Evolutionary conservation across 2,797 vertebrate species (phyloP).

Genomic region (Onychomys leucogaster): DNA sequence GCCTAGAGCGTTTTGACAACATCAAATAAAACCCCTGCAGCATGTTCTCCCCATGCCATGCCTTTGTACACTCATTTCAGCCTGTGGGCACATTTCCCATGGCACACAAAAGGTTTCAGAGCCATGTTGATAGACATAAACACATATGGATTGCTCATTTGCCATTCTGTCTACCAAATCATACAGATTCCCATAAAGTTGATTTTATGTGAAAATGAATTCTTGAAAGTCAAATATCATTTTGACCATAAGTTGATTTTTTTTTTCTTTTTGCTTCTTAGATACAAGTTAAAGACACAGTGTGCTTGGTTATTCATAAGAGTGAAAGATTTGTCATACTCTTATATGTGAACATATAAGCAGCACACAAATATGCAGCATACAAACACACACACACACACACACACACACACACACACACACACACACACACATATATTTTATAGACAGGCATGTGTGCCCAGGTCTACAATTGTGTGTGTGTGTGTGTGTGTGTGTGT

Average conservation of each 20-base stretch:
- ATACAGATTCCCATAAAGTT: constrained; percentile 50
- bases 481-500: neutral
- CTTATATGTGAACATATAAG: neutral
- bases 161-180: constrained; percentile 22
- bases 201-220: constrained; percentile 63
- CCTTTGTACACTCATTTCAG: constrained; percentile 84
- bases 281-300: neutral
- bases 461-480: neutral
- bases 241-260: constrained; percentile 24
- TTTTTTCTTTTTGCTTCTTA: neutral
- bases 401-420: no score
- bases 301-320: neutral
- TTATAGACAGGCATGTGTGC: neutral
- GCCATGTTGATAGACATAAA: constrained; percentile 54
- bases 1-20: constrained; percentile 86
- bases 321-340: neutral
- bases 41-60: constrained; percentile 82
- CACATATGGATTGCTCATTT: constrained; percentile 71
- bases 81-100: constrained; percentile 74
- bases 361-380: no score
- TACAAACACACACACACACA: neutral
- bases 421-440: neutral
- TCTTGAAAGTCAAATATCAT: constrained; percentile 31
- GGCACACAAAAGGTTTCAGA: constrained; percentile 77
- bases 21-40: constrained; percentile 88